Percentiles rank a stretch among this genome's conserved stretches.
These are phyloP conservation scores for Aeoliscus strigatus DNA, from an alignment of 2,797 vertebrate genomes.

Conservation along the genomic window DNA sequence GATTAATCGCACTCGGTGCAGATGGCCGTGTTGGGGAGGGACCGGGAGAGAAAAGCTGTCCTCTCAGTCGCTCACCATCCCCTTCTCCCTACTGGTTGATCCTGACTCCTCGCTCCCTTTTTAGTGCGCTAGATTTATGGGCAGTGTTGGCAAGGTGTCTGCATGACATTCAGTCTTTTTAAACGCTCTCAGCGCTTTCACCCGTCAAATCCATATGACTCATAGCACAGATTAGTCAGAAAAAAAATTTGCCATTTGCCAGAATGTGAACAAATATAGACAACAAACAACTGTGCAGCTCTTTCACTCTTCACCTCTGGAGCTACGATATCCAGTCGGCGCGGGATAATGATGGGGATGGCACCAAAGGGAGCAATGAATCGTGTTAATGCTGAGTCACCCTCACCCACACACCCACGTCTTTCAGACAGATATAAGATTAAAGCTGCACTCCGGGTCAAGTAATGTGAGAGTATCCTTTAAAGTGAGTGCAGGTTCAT, in stretches of 20 bases:
- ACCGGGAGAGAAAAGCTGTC: conserved; percentile 45
- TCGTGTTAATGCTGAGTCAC: conserved; percentile 31
- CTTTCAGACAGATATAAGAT: conserved; percentile 30
- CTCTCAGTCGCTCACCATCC: conserved; percentile 40
- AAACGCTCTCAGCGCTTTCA: too few relatives aligned
- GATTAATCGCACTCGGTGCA: conserved; percentile 68
- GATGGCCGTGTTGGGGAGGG: conserved; percentile 59
- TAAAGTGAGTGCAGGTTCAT: neutral
- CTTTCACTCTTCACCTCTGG: neutral
- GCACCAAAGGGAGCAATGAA: conserved; percentile 21
- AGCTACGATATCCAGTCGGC: conserved; percentile 5
- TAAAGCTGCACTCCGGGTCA: neutral
- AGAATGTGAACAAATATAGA: conserved; percentile 3
- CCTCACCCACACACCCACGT: conserved; percentile 6
- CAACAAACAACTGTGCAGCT: conserved; percentile 5
- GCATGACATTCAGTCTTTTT: too few relatives aligned
- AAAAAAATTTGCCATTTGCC: conserved; percentile 4
- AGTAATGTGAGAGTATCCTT: neutral
- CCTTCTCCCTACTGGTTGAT: neutral
- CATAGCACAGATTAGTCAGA: conserved; percentile 6
- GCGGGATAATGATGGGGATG: conserved; percentile 17
- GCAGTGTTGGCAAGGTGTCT: too few relatives aligned
- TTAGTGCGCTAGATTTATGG: conserved; percentile 29
- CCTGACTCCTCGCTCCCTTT: conserved; percentile 15
- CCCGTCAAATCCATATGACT: neutral